Evolutionary conservation across 2,797 vertebrate genomes (phyloP), one percentile per base, ranked within the genome.

Genomic region (Artibeus jamaicensis): DNA sequence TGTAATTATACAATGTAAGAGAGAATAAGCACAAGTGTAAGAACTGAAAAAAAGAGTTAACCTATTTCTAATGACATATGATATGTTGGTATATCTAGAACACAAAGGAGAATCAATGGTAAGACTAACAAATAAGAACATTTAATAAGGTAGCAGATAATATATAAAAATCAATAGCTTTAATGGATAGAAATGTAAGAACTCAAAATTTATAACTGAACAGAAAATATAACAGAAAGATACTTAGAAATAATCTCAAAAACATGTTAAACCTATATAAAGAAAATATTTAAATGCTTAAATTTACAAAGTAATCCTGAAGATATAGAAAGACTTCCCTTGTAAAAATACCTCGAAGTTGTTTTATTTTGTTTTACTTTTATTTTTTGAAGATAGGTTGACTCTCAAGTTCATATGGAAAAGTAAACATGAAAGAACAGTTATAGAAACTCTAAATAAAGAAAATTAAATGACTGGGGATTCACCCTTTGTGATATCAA

Each of bases 381-480:
- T 46, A 44, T 73, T 76, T 34, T 94, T 74, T 85, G n/a, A 81
- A 93, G n/a, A 53, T 48, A 77, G 32, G 29, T 34, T 53, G 71
- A 87, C 83, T 78, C 15, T 76, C 76, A 92, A 62, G 59, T 62
- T 62, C 59, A 62, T 62, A 62, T 62, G 29, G 29, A 62, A 62
- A 94, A 53, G 53, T 37, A 46, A 78, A 79, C 34, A 46, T 46
- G 7, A 1, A 46, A 78, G 37, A 71, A 57, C 62, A 29, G 21
- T 3, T 78, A 78, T 55, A 48, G 22, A 70, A 76, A 59, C 82
- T 78, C 70, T 71, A 81, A 62, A 32, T 32, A 59, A 83, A 78
- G 70, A 94, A 85, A 78, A 68, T n/a, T 16, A 91, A 90, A 78
- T 83, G 77, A 96, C 29, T 48, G 68, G 9, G 65, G 34, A 91